Conservation (phyloP, 64 coral and sea anemone species). For the Catalaphyllia jardinei region DNA sequence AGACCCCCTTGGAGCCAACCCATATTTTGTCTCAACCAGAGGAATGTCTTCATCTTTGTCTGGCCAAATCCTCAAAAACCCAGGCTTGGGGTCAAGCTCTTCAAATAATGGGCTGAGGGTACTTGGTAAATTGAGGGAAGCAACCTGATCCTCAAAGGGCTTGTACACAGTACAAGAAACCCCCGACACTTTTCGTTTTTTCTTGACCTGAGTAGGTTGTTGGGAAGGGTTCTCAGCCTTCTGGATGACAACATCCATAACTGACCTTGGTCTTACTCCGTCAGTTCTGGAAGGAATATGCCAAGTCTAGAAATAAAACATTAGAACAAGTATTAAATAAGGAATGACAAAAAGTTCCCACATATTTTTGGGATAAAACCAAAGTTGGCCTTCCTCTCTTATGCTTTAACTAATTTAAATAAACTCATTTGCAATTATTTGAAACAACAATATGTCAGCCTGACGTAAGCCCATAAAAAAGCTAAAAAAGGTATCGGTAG, state of each 20-base stretch:
- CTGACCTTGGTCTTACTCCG: slow-evolving; percentile 42
- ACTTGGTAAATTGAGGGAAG: slow-evolving; percentile 45
- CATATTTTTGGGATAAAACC: too few relatives aligned
- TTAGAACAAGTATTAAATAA: neutral
- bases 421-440: too few relatives aligned
- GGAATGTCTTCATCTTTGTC: slow-evolving; percentile 58
- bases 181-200: slow-evolving; percentile 43
- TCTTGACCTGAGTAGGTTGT: slow-evolving; percentile 12
- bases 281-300: slow-evolving; percentile 49
- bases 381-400: too few relatives aligned
- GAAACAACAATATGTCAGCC: neutral
- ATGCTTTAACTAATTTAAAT: too few relatives aligned
- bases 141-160: slow-evolving; percentile 45
- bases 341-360: too few relatives aligned
- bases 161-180: slow-evolving; percentile 53
- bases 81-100: slow-evolving; percentile 29
- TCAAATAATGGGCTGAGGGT: slow-evolving; percentile 25
- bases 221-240: slow-evolving; percentile 45
- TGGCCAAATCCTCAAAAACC: slow-evolving; percentile 52
- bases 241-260: slow-evolving; percentile 56
- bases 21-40: neutral
- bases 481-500: slow-evolving; percentile 15
- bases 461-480: neutral
- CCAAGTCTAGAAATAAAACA: slow-evolving; percentile 40
- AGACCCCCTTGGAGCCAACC: too few relatives aligned